These are phyloP conservation scores for Spermophilus dauricus DNA, from an alignment of 2,113 vertebrate species.

Conservation along the genomic window DNA sequence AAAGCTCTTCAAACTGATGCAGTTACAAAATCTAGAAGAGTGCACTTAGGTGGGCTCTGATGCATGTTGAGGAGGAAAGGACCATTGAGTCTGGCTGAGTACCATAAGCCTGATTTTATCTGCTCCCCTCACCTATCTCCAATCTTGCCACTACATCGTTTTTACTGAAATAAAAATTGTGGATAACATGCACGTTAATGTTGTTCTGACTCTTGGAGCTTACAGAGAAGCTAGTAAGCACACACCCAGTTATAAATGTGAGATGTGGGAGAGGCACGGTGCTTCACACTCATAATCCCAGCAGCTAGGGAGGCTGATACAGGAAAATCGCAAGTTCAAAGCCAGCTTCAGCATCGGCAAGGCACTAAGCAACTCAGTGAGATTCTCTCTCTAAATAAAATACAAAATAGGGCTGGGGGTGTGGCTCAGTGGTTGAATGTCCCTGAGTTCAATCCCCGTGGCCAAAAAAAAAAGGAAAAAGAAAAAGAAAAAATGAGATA, in stretches of 20 bases:
- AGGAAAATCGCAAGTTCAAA: no score
- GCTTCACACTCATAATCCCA: no score
- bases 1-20: slow-evolving; percentile 41
- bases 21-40: slow-evolving; percentile 48
- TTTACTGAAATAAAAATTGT: not conserved
- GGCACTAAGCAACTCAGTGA: no score
- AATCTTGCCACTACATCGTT: not conserved
- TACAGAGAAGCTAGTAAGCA: not conserved
- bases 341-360: no score
- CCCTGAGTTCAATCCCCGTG: no score
- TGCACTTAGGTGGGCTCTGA: slow-evolving; percentile 20
- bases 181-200: not conserved
- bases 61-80: not conserved
- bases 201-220: not conserved
- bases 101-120: not conserved
- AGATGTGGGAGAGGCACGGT: no score
- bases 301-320: no score
- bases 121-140: not conserved
- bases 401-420: no score
- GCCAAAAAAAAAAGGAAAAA: no score
- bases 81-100: not conserved
- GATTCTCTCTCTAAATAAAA: no score
- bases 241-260: not conserved
- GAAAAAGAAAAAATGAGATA: no score
- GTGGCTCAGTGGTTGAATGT: no score